Evolutionary conservation across 2,888 invertebrate species (phyloP), one percentile per base, ranked within the genome.

Genomic region (Adelognathus sp.): DNA sequence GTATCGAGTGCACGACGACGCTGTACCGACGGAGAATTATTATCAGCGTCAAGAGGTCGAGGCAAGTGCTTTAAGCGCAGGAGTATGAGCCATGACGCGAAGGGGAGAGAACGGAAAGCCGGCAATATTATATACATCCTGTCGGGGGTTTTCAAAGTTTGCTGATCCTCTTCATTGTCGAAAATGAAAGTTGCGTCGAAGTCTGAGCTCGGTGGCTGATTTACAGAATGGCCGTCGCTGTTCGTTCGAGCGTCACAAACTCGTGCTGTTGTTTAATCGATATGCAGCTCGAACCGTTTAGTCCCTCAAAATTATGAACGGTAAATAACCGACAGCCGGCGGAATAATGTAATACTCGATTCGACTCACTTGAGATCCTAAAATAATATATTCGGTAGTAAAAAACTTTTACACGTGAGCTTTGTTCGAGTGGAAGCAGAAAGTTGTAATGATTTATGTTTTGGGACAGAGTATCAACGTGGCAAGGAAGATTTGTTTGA

Each of bases 51-150:
- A 61, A 66, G 41, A 46, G 63, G 29, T 64, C 50, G 21, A n/a
- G 18, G 54, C 2, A 54, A 36, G 27, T 14, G 27, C 16, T 36
- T n/a, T 11, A 18, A 33, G n/a, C n/a, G n/a, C n/a, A 31, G 21
- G 66, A 14, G 33, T 18, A 54, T 21, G 36, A 24, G 18, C 33
- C 31, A 46, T 3, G 63, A 31, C 46, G 46, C 1, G 44, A 9
- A 24, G 6, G 16, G 41, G 21, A 41, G 5, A 36, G 50, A 27
- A 29, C 14, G 71, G 27, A 18, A 41, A 73, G 56, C 58, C 44
- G 41, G 69, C 63, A 75, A 76, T 71, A 79, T 75, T 74, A 64
- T 71, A 66, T 71, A 72, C 66, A 71, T 71, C 46, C 64, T 24
- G 70, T 39, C n/a, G 44, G 58, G 16, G 39, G 56, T 39, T 46